Conservation (phyloP, 2,888 invertebrate species). For the Lasioglossum leucozonium region DNA sequence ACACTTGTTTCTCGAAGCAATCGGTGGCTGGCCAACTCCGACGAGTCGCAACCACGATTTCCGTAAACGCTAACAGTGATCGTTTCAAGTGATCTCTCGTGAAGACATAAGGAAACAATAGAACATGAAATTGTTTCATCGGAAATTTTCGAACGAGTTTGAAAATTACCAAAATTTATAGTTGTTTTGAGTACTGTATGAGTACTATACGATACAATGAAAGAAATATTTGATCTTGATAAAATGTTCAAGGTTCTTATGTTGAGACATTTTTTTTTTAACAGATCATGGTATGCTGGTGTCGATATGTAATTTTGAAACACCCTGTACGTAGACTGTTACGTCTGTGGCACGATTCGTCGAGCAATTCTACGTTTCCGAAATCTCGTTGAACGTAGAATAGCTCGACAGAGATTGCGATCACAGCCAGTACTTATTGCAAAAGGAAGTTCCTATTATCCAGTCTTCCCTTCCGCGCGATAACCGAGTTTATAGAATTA, state of each 20-base stretch:
- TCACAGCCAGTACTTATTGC: background rate
- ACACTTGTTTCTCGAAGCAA: conserved; percentile 38
- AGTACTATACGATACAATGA: too few species aligned
- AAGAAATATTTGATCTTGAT: too few species aligned
- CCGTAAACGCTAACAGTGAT: background rate
- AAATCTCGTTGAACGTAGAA: background rate
- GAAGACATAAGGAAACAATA: background rate
- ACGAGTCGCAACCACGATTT: conserved; percentile 37
- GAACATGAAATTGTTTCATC: too few species aligned
- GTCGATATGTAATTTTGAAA: too few species aligned
- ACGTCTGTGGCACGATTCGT: too few species aligned
- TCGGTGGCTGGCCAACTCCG: conserved; percentile 21
- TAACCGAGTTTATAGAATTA: conserved; percentile 25
- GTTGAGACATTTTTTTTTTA: too few species aligned
- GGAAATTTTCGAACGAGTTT: too few species aligned
- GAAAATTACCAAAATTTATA: too few species aligned
- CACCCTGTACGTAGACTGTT: too few species aligned
- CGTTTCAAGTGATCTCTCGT: background rate
- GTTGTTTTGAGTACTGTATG: too few species aligned
- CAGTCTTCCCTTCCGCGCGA: background rate
- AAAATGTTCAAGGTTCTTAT: too few species aligned
- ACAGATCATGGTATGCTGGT: too few species aligned
- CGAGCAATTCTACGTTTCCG: background rate
- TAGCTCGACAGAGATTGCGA: background rate
- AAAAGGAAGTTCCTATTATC: background rate